phyloP scores from a whole-genome alignment of 92 coral and sea anemone species.

The Ricordea florida region DNA sequence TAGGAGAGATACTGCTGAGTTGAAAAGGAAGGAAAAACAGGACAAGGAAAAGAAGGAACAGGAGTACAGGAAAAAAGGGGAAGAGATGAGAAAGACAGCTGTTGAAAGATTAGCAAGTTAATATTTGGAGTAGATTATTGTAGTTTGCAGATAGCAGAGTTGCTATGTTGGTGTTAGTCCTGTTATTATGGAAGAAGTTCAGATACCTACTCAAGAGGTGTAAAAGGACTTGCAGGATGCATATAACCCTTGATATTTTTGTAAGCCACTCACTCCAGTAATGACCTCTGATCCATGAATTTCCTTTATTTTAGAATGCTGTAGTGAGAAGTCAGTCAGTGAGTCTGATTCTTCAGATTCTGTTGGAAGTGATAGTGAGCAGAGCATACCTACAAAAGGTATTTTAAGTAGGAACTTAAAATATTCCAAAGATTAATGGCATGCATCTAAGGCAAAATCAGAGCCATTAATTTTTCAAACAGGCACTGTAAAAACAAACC shows the following conservation, averaged over 20 bases:
- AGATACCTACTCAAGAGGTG: conserved; percentile 8
- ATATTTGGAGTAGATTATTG: conserved; percentile 9
- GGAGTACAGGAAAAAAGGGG: conserved; percentile 53
- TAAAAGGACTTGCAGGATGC: conserved; percentile 13
- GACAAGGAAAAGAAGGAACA: conserved; percentile 3
- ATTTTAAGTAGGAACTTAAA: conserved; percentile 3
- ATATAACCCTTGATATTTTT: conserved; percentile 1
- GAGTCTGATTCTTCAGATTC: conserved; percentile 8
- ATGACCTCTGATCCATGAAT: conserved; percentile 15
- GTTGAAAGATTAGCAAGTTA: conserved; percentile 30
- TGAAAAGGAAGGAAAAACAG: neutral
- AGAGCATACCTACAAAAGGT: conserved; percentile 11
- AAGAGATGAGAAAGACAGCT: conserved; percentile 56
- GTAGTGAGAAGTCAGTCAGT: conserved; percentile 25
- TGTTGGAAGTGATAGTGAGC: conserved; percentile 4
- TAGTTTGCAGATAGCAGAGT: conserved; percentile 7
- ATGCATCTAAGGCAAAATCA: conserved; percentile 6
- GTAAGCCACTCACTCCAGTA: conserved; percentile 7
- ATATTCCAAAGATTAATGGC: conserved; percentile 1
- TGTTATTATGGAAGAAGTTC: conserved; percentile 14
- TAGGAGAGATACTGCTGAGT: conserved; percentile 35
- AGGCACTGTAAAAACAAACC: conserved; percentile 18
- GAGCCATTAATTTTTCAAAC: conserved; percentile 16
- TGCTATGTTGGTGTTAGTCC: neutral
- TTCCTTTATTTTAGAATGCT: neutral